Base-by-base conservation (phyloP, 1,140 invertebrate genomes). In the Pararge aegeria region DNA sequence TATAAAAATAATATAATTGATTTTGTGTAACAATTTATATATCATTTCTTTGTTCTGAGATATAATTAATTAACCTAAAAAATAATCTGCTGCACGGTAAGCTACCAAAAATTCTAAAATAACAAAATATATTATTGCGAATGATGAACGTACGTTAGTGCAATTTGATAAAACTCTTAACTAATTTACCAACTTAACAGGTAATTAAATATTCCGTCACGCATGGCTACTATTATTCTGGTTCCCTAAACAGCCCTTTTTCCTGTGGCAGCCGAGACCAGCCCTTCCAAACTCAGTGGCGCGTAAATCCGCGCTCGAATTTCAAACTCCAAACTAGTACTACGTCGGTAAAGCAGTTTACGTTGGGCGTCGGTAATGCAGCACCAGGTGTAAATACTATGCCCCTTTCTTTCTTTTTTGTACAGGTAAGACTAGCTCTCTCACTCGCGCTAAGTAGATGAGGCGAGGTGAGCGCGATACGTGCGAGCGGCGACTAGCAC, bases 291-390 rank as follows among this genome's bases (percentile, higher is more conserved):
- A 73, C 16, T 44, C 73, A 84, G 49, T 61, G 61, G 75, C 61
- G 76, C 76, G 84, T 70, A 81, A 83, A 84, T 87, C 84, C 84
- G 74, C 70, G 61, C 60, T 75, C 70, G 55, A 77, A 63, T 80
- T 84, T 79, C 75, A 77, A 80, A 70, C 63, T 51, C n/a, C n/a
- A n/a, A n/a, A n/a, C n/a, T n/a, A n/a, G n/a, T n/a, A 40, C 27
- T 27, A 15, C 37, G 21, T 55, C 54, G 52, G 65, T 62, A 68
- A 76, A 75, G 37, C 75, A 67, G 75, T 37, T 34, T 34, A 34
- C 30, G 7, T 12, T 34, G 5, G 27, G 16, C 40, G 67, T 80
- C 75, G 78, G 66, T 72, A 72, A 77, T 74, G 54, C 71, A 75
- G 75, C 66, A 55, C 68, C 57, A 77, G 80, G 80, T 83, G 72